Base-by-base conservation (phyloP, 2,113 vertebrate genomes). In the Candoia aspera region DNA sequence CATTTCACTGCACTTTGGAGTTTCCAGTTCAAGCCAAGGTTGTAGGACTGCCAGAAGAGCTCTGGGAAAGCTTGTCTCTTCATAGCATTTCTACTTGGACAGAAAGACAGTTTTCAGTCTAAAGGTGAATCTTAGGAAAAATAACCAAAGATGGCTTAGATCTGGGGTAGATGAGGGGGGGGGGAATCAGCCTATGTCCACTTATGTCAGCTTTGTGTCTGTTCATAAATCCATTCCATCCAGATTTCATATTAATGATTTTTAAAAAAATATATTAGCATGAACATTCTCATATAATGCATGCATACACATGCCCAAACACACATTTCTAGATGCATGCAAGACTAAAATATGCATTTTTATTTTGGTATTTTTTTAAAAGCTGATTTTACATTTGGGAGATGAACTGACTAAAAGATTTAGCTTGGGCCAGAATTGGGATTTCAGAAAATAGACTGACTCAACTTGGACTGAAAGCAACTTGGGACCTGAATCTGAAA, bases 1-100 rank as follows among this genome's bases (percentile, higher is more conserved):
- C 0, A 59, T 92, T 93, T 94, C 79, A 90, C 15, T 89, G 1
- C 23, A 68, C 15, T 86, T 87, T 68, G 59, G 6, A 90, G 57
- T 93, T 92, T 93, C 84, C 91, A 2, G 0, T 92, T 91, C 58
- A 91, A 79, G 9, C 23, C 88, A 84, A 8, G 84, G 8, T 91
- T 54, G 88, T 13, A 3, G 59, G 60, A 93, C 90, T 0, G 0
- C 24, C 53, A 93, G 92, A 94, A 86, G 21, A 46, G 73, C 79
- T 57, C 54, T n/a, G 37, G 88, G 37, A 89, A 90, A 2, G 11
- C 0, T 42, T 90, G n/a, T 58, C n/a, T 83, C 90, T 54, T 94
- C n/a, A 54, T 2, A 15, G 8, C 84, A 12, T 90, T 29, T 88
- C 53, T 33, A 86, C 24, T 11, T 26, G 24, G 62, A 68, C 21